Evolutionary conservation across 2,797 vertebrate species (phyloP).

Genomic region (Danio kyathit): DNA sequence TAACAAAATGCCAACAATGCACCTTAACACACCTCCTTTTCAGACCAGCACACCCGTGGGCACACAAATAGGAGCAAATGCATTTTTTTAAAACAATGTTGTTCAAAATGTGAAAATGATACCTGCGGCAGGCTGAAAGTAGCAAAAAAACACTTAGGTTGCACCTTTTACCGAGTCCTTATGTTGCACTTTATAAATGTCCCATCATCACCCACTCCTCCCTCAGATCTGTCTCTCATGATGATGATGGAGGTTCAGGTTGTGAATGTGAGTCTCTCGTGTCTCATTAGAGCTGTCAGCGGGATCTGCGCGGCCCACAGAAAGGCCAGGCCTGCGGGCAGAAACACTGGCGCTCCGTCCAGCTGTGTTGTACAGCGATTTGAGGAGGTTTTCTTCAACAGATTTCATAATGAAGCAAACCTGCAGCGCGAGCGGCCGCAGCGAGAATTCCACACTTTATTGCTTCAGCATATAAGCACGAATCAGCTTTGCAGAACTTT

Average conservation of each 20-base stretch:
- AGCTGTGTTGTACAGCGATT: not conserved
- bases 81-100: too few species aligned
- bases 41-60: too few species aligned
- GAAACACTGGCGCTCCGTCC: slow-evolving; percentile 29
- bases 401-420: slow-evolving; percentile 30
- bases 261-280: slow-evolving; percentile 50
- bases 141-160: too few species aligned
- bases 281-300: slow-evolving; percentile 74
- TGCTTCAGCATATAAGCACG: slow-evolving; percentile 16
- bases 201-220: not conserved
- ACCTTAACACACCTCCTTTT: too few species aligned
- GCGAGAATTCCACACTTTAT: slow-evolving; percentile 7
- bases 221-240: not conserved
- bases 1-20: too few species aligned
- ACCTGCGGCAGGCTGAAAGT: too few species aligned
- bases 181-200: not conserved
- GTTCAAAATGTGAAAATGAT: too few species aligned
- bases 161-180: not conserved
- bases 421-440: slow-evolving; percentile 21
- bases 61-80: too few species aligned
- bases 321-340: slow-evolving; percentile 65
- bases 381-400: not conserved
- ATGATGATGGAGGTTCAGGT: slow-evolving; percentile 28
- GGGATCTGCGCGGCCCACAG: slow-evolving; percentile 27
- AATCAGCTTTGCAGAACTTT: slow-evolving; percentile 16